phyloP scores from a whole-genome alignment of 1,140 invertebrate genomes.

The Aleiodes sp. region DNA sequence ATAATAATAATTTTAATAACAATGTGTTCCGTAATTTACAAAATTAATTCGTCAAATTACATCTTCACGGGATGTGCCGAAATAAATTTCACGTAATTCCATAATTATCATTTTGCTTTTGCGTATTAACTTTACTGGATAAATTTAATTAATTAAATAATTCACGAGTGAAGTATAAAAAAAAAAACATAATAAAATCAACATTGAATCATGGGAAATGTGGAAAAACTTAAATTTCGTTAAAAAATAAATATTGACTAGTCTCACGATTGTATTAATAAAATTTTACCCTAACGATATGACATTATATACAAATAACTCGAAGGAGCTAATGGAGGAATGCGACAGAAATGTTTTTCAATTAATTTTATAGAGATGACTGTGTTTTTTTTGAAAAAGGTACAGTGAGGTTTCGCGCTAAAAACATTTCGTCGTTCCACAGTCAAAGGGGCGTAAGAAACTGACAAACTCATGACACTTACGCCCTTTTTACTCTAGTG shows the following conservation, averaged over 20 bases:
- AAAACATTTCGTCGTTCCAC: neutral
- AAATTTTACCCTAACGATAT: conserved; percentile 10
- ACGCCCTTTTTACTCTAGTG: too few relatives aligned
- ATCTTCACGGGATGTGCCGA: too few relatives aligned
- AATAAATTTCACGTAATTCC: too few relatives aligned
- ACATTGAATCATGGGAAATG: neutral
- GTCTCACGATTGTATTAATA: conserved; percentile 31
- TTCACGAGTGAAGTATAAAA: conserved; percentile 4
- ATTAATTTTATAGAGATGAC: neutral
- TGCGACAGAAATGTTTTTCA: conserved; percentile 14
- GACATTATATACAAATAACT: conserved; percentile 27
- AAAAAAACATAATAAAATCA: neutral
- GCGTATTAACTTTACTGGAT: conserved; percentile 10
- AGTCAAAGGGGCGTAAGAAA: too few relatives aligned
- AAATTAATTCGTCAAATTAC: neutral
- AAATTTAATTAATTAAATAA: neutral
- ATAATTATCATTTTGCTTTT: too few relatives aligned
- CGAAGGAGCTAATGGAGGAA: conserved; percentile 25
- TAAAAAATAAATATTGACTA: conserved; percentile 42
- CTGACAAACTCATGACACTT: too few relatives aligned
- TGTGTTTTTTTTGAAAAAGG: conserved; percentile 5
- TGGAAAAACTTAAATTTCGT: neutral
- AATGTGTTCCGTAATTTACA: conserved; percentile 21
- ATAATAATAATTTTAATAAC: conserved; percentile 25
- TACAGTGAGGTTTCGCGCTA: conserved; percentile 15